These are phyloP conservation scores for Diarsia mendica DNA, from an alignment of 2,888 invertebrate species.

Conservation along the genomic window DNA sequence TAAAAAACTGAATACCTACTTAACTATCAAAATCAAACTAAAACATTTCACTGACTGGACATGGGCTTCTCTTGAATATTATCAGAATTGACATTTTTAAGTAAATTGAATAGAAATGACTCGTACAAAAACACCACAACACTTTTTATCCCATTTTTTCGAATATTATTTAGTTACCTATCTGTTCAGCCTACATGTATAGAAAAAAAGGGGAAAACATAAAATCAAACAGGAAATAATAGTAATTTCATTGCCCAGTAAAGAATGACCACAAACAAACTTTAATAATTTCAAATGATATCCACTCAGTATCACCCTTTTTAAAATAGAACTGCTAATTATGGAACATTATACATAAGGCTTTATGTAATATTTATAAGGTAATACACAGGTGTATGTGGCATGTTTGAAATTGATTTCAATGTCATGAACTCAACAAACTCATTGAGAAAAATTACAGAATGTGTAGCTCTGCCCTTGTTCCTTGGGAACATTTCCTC, in stretches of 20 bases:
- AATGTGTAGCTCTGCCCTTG: no score
- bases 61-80: neutral
- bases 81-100: no score
- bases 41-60: accelerated
- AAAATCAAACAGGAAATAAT: no score
- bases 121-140: neutral
- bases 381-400: no score
- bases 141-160: no score
- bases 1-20: no score
- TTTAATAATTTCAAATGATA: no score
- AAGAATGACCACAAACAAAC: neutral
- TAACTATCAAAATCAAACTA: neutral
- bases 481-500: no score
- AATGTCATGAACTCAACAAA: conserved; percentile 42
- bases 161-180: neutral
- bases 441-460: no score
- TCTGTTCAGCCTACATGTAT: neutral
- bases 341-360: conserved; percentile 11
- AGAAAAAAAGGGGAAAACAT: neutral
- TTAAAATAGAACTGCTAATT: neutral
- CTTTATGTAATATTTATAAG: conserved; percentile 50
- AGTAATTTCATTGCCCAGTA: neutral
- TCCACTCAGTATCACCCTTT: neutral
- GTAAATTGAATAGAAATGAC: neutral
- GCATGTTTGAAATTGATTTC: conserved; percentile 36